These are phyloP conservation scores for Rhincodon typus DNA, from an alignment of 2,797 vertebrate genomes.

Conservation along the genomic window DNA sequence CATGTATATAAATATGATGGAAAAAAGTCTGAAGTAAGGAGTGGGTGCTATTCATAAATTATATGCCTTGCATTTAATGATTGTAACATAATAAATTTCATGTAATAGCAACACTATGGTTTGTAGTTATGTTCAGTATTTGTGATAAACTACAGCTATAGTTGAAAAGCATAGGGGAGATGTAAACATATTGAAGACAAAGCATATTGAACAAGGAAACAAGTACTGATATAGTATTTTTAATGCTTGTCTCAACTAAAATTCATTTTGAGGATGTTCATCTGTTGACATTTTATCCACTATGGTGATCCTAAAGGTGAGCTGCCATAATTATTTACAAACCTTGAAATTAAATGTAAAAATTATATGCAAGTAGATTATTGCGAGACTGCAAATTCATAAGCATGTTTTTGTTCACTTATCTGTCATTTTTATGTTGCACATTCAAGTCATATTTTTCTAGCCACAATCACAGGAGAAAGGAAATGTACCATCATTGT, in stretches of 20 bases:
- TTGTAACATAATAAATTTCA: not conserved
- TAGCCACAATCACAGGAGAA: not conserved
- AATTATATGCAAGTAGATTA: not conserved
- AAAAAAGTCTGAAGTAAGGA: not conserved
- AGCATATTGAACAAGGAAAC: not conserved
- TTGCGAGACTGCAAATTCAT: not conserved
- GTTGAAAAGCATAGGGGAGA: not conserved
- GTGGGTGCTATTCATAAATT: not conserved
- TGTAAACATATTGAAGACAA: not conserved
- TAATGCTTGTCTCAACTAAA: not conserved
- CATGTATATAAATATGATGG: not conserved
- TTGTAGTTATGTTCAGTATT: slow-evolving; percentile 1
- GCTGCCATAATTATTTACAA: not conserved
- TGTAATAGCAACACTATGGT: not conserved
- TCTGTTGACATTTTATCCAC: not conserved
- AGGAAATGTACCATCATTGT: not conserved
- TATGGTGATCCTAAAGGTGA: not conserved
- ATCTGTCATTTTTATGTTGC: not conserved
- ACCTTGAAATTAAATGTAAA: not conserved
- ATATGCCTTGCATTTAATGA: not conserved
- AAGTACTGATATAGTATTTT: not conserved
- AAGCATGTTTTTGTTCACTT: not conserved
- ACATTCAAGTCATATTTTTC: not conserved
- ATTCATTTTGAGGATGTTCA: not conserved
- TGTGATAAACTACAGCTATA: slow-evolving; percentile 22